A percentile compares a stretch with the other conserved stretches of the same genome.
These are phyloP conservation scores for Trichosurus vulpecula DNA, from an alignment of 2,797 vertebrate genomes.

Conservation along the genomic window DNA sequence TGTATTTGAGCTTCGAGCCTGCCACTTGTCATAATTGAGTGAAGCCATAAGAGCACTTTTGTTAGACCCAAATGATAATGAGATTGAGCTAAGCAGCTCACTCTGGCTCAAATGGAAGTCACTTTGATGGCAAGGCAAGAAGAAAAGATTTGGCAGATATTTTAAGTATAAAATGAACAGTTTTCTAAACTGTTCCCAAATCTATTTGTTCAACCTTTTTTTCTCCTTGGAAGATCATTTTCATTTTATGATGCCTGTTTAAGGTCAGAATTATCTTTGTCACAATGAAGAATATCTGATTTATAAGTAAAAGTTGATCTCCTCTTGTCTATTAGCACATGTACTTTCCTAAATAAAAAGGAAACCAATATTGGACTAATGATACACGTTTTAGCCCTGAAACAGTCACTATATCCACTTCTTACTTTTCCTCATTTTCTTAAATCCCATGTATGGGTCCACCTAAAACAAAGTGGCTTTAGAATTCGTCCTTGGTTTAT, in stretches of 20 bases:
- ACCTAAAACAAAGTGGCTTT: neutral
- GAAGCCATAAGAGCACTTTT: slow-evolving; percentile 27
- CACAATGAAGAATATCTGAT: neutral
- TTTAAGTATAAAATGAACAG: slow-evolving; percentile 26
- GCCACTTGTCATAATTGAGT: slow-evolving; percentile 34
- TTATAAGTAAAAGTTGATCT: neutral
- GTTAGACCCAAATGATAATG: slow-evolving; percentile 25
- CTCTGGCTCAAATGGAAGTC: slow-evolving; percentile 12
- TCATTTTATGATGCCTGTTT: neutral
- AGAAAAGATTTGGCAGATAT: slow-evolving; percentile 43
- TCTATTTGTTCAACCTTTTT: neutral
- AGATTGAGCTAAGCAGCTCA: slow-evolving; percentile 25
- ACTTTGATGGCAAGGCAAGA: slow-evolving; percentile 31
- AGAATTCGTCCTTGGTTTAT: neutral
- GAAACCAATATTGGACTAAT: neutral
- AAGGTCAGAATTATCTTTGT: neutral
- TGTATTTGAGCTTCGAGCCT: slow-evolving; percentile 38
- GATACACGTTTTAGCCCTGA: neutral
- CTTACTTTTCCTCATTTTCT: neutral
- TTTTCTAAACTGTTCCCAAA: neutral
- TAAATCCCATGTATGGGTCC: neutral
- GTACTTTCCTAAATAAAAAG: neutral
- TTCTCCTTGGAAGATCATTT: neutral
- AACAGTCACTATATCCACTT: neutral
- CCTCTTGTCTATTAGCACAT: neutral